Evolutionary conservation across 2,888 invertebrate species (phyloP), one percentile per base, ranked within the genome.

Genomic region (Trichopria drosophilae): DNA sequence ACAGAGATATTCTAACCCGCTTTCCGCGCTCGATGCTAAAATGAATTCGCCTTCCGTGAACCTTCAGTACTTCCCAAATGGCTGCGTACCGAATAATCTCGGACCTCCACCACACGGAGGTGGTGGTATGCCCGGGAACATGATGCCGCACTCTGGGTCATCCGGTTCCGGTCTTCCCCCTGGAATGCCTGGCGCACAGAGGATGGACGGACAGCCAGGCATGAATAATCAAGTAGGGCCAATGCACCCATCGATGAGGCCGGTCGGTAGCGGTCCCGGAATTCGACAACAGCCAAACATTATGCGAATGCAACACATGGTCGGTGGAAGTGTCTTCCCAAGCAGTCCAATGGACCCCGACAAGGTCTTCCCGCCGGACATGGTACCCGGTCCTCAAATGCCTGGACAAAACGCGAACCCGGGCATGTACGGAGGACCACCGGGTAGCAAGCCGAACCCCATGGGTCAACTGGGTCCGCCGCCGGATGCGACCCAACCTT

Each of bases 1-100:
- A 50, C 92, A 91, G 66, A 82, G 93, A 51, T 93, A 90, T 67
- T 86, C 93, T 16, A 89, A 90, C 73, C 93, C 94, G 1, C 82
- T 90, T 76, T 82, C 84, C 41, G 83, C 81, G 67, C 77, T 85
- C 71, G 85, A 86, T 53, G 77, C 80, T n/a, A 85, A 85, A 73
- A 85, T 87, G 81, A 85, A 82, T 23, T 82, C 79, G 58, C 83
- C 82, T 61, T 73, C 73, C 20, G 75, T 76, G 31, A 83, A 85
- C 68, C 80, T 89, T 62, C 87, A 86, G 66, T 90, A 90, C 78
- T 90, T 90, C 77, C 84, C 84, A 3, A 79, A 78, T 56, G 80
- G 82, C 55, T 80, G 80, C 59, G 79, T 81, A 63, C 78, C 80
- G 13, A 79, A 78, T 53, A 79, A 76, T 52, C 69, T 53, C 5